phyloP scores from a whole-genome alignment of 2,113 vertebrate species.

The Stigmatopora argus region DNA sequence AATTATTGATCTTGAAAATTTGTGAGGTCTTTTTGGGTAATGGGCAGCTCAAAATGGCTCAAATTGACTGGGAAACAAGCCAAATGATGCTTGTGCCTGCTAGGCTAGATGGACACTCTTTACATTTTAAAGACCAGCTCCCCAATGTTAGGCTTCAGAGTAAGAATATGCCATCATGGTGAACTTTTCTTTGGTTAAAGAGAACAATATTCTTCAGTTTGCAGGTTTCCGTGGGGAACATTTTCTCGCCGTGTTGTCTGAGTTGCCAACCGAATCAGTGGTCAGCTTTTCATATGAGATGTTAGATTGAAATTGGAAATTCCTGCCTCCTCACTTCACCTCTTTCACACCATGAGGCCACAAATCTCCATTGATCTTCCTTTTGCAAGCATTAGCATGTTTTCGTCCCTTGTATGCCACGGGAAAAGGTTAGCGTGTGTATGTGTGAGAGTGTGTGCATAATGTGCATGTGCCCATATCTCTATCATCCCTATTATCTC shows the following conservation, averaged over 20 bases:
- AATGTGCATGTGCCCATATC: constrained; percentile 51
- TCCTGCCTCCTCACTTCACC: constrained; percentile 47
- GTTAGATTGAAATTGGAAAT: constrained; percentile 42
- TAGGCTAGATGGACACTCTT: background rate
- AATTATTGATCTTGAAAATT: background rate
- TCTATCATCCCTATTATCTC: constrained; percentile 68
- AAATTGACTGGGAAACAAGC: constrained; percentile 4
- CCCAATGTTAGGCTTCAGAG: background rate
- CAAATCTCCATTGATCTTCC: constrained; percentile 62
- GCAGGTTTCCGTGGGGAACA: constrained; percentile 6
- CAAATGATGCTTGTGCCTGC: background rate
- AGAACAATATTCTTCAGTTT: constrained; percentile 2
- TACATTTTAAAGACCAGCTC: background rate
- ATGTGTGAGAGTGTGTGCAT: constrained; percentile 39
- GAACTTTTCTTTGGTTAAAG: background rate
- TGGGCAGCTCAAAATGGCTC: background rate
- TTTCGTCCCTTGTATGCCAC: constrained; percentile 53
- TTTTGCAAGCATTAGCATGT: constrained; percentile 54
- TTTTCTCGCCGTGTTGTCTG: constrained; percentile 10
- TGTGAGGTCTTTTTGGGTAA: background rate
- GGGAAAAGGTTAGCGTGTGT: constrained; percentile 64
- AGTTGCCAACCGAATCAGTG: constrained; percentile 22
- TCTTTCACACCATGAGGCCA: constrained; percentile 62
- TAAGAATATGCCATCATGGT: background rate
- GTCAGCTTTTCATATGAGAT: constrained; percentile 39